Base-by-base conservation (phyloP, 2,113 vertebrate genomes). In the Vanacampus margaritifer region DNA sequence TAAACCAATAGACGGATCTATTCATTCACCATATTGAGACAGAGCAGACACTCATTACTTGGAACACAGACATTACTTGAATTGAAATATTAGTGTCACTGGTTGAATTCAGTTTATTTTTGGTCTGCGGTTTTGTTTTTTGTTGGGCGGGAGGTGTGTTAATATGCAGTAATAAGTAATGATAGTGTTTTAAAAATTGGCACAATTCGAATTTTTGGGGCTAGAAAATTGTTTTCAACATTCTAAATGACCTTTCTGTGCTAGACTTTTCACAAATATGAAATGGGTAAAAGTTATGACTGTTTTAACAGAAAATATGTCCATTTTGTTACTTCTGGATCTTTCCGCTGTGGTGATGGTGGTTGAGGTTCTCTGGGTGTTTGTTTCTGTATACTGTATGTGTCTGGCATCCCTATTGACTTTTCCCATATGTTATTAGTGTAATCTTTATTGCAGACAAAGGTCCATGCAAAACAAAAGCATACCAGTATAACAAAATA, bases 271-370 rank as follows among this genome's bases (percentile, higher is more conserved):
- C 36, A 24, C 48, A n/a, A 53, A 61, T 60, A 10, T 37, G 5
- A 56, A 60, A 19, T 54, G 1, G 19, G 39, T 23, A 32, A 32
- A 2, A 32, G 28, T 32, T 32, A 32, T 32, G 11, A 50, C 7
- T 26, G 32, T 5, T n/a, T n/a, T 65, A 65, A 36, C 26, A 24
- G 17, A 63, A 19, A 50, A n/a, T 60, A 46, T 24, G 19, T 37
- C 10, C 1, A 28, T 7, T 35, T 68, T 69, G 69, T 68, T 28
- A 71, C 73, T 41, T 58, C 46, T 62, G 74, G 32, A 73, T 71
- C 67, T 8, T 50, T 82, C 70, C 64, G 28, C 69, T 78, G 26
- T 72, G 79, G 87, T 89, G 85, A 79, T 35, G 80, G 86, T 82
- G 71, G 54, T n/a, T 57, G 59, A 65, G 60, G 53, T 67, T 82